Evolutionary conservation across 2,797 vertebrate genomes (phyloP), one percentile per base, ranked within the genome.

Genomic region (Danionella dracula): DNA sequence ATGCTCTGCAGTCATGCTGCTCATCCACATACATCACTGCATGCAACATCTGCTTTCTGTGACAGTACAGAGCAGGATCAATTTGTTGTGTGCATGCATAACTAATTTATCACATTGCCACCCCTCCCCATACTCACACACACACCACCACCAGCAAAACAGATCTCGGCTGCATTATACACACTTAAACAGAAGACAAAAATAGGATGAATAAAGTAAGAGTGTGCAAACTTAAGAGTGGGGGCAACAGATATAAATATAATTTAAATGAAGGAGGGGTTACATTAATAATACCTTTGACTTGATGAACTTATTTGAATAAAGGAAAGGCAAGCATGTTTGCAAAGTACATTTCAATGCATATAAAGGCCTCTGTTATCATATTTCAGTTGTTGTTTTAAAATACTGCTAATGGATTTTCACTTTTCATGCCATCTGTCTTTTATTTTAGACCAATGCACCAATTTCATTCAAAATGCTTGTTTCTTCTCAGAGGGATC

Each of bases 71-170:
- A 37, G 40, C 58, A 59, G 58, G 75, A 81, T 84, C 79, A 82
- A 81, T 85, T 81, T 82, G 72, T 74, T 76, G 68, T 54, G 70
- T 82, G 78, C 69, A 73, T 74, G 66, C 73, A 76, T 75, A 83
- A 78, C 68, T 82, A 72, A 78, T 72, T 71, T 65, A 70, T 79
- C 77, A 86, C 69, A 72, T 68, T 71, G 20, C 57, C 80, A 70
- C 66, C 70, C 71, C 72, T 75, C 71, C 57, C 76, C 72, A n/a
- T n/a, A n/a, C n/a, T n/a, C n/a, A n/a, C n/a, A n/a, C n/a, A n/a
- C n/a, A n/a, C n/a, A n/a, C n/a, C n/a, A n/a, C n/a, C n/a, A n/a
- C n/a, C n/a, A n/a, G n/a, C n/a, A n/a, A n/a, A n/a, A n/a, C n/a
- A 76, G 40, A 54, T 73, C 32, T 38, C 50, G 42, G 12, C 55